Evolutionary conservation across 2,113 vertebrate species (phyloP), one percentile per base, ranked within the genome.

Genomic region (Chaetops frenatus): DNA sequence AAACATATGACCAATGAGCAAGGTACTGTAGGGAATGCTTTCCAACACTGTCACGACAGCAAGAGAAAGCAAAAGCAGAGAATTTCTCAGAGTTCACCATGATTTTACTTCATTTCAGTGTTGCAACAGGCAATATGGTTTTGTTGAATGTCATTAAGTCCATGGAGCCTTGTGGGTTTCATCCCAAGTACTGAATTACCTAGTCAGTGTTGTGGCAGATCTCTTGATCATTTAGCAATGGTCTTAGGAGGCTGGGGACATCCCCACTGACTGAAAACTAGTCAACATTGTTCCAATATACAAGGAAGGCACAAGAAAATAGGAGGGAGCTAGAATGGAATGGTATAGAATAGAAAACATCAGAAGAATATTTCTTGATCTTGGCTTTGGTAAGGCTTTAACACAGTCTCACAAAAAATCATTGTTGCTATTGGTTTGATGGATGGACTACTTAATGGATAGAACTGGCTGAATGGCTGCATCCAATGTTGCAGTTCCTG

Each of bases 1-100:
- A 71, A 61, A 36, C 47, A 25, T 22, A 27, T 14, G 11, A 45
- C 18, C 38, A 72, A 6, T 18, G 14, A 53, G 11, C 22, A 64
- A 22, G 23, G 18, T n/a, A 18, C 28, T n/a, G 22, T 40, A 54
- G 6, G 5, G 18, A 47, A 38, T 38, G 28, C 15, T n/a, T 64
- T 64, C 28, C 40, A 65, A n/a, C 8, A 12, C 22, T 45, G 17
- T 22, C 40, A 56, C 1, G 0, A 33, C 0, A 1, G 28, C 33
- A 40, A 45, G 22, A 57, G 33, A 36, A 72, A 64, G 10, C 15
- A 73, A n/a, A 73, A 64, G 15, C 0, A 1, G 19, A 47, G n/a
- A 38, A 47, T 38, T 64, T 64, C 28, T 73, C 18, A 19, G 28
- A 47, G 22, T 10, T 60, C 23, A n/a, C 9, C 28, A n/a, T 15